Conservation (phyloP, 2,888 invertebrate genomes). For the Bellardia bayeri region DNA sequence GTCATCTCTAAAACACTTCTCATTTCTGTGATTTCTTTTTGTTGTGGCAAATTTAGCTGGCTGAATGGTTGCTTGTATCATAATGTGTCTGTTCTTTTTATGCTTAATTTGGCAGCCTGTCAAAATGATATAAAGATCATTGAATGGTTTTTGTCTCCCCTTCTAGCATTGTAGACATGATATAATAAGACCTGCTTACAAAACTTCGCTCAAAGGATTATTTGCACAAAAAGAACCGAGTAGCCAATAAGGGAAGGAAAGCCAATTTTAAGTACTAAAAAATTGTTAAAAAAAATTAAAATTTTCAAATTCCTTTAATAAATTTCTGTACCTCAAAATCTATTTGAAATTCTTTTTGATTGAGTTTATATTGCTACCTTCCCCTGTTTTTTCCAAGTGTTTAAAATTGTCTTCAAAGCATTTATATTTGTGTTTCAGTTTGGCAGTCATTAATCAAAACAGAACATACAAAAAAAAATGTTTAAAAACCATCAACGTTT, state of each 20-base stretch:
- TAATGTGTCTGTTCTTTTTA: conserved; percentile 67
- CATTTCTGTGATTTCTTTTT: conserved; percentile 23
- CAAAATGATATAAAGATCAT: conserved; percentile 69
- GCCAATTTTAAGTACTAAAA: neutral
- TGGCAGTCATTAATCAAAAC: conserved; percentile 66
- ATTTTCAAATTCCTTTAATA: too few relatives aligned
- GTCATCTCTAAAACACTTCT: conserved; percentile 67
- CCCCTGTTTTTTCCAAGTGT: neutral
- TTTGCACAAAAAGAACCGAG: conserved; percentile 35
- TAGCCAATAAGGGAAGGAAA: conserved; percentile 21
- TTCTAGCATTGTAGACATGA: conserved; percentile 21
- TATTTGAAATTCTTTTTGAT: too few relatives aligned
- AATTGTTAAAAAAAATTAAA: too few relatives aligned
- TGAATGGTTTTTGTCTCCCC: conserved; percentile 30
- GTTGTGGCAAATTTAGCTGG: conserved; percentile 32
- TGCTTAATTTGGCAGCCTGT: conserved; percentile 73
- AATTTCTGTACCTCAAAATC: too few relatives aligned
- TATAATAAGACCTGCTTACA: conserved; percentile 61
- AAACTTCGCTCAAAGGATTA: conserved; percentile 56
- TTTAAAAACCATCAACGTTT: conserved; percentile 22
- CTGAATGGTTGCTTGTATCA: conserved; percentile 52
- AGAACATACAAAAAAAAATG: conserved; percentile 45
- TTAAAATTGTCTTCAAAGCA: conserved; percentile 25
- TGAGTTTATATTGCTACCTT: neutral
- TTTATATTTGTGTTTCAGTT: conserved; percentile 41